Conservation (phyloP, 2,113 vertebrate species). For the Macquaria australasica region DNA sequence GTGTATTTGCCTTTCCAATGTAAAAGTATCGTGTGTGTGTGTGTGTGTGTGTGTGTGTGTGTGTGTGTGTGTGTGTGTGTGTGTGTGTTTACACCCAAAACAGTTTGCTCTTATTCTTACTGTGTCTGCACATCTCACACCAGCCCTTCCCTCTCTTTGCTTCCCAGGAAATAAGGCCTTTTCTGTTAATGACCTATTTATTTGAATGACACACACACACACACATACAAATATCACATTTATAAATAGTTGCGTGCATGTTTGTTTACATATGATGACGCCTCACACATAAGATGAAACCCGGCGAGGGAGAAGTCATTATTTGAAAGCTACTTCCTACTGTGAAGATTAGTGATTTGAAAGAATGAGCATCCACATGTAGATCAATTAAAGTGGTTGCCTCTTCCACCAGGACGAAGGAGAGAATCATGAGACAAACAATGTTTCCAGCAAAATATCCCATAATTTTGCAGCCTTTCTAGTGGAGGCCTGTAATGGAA, state of each 20-base stretch:
- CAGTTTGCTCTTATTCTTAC: constrained; percentile 24
- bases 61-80: neutral
- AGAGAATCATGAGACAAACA: neutral
- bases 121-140: constrained; percentile 45
- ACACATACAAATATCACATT: neutral
- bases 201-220: neutral
- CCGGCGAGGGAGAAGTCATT: neutral
- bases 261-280: neutral
- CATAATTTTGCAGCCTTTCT: neutral
- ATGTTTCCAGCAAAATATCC: neutral
- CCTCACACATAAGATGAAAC: neutral
- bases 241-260: neutral
- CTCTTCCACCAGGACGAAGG: neutral
- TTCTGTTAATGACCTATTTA: constrained; percentile 14
- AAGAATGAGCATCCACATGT: neutral
- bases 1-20: neutral
- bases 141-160: neutral
- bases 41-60: neutral
- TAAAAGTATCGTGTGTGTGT: neutral
- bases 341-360: neutral
- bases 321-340: neutral
- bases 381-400: neutral
- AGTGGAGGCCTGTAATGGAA: neutral
- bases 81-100: constrained; percentile 53
- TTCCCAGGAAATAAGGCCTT: constrained; percentile 10